These are phyloP conservation scores for Acrocephalus arundinaceus DNA, from an alignment of 2,113 vertebrate species.

Conservation along the genomic window DNA sequence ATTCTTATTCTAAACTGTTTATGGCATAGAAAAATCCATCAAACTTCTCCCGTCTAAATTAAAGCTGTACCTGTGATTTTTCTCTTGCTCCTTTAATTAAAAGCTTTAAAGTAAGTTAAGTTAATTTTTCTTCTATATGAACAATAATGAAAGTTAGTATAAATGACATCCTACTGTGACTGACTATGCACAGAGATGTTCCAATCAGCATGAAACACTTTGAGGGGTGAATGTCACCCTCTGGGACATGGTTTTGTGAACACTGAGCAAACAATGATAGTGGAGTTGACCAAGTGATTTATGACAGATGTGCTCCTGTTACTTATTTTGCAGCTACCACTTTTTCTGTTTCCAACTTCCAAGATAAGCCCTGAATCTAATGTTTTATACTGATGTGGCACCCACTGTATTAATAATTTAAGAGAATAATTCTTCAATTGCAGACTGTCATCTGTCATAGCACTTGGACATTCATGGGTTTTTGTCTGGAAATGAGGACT, in stretches of 20 bases:
- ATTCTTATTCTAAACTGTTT: background rate
- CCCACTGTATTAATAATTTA: background rate
- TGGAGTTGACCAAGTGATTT: background rate
- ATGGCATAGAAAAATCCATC: background rate
- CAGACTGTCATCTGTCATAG: background rate
- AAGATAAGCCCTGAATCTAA: background rate
- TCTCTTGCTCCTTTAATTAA: background rate
- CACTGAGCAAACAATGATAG: background rate
- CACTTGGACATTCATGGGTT: background rate
- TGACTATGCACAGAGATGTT: background rate
- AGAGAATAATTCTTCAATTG: background rate
- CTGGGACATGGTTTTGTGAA: background rate
- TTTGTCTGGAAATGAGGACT: background rate
- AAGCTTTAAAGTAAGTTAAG: background rate
- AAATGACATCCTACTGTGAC: background rate
- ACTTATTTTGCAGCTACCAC: background rate
- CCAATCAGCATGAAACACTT: background rate
- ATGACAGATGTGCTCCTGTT: background rate
- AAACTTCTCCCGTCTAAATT: background rate
- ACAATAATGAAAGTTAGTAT: background rate
- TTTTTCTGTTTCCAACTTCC: background rate
- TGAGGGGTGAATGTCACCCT: background rate
- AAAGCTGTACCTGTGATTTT: background rate
- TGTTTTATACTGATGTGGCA: background rate
- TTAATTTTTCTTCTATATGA: background rate